Base-by-base conservation (phyloP, 2,797 vertebrate species). In the Danio albolineatus region DNA sequence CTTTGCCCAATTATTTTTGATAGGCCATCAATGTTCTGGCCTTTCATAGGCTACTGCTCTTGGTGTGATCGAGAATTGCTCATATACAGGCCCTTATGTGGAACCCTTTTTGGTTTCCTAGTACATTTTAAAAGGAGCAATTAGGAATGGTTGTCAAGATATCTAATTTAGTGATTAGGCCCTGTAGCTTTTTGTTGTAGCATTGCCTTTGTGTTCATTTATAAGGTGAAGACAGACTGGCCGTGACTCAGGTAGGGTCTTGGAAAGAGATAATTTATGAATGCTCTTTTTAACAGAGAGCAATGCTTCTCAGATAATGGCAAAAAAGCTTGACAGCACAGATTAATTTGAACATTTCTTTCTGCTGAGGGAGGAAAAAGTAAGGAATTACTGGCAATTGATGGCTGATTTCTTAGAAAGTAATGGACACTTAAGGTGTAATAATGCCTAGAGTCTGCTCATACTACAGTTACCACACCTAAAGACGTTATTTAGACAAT, bases 111-210 rank as follows among this genome's bases (percentile, higher is more conserved):
- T 76, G 46, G 14, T 48, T 67, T 59, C 13, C 5, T 16, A 28
- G 49, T 8, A 44, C 51, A 51, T 77, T 28, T 39, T 8, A 54
- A 54, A 81, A 64, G 38, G 56, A 81, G 43, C 70, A 78, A 86
- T 82, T 78, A 59, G 13, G 53, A 14, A 48, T 70, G 74, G 61
- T 62, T 75, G 69, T 72, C 54, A 78, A 77, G 67, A 57, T 82
- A 49, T 57, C 44, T 74, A 83, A 83, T 83, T 67, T 78, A 84
- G 49, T 62, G 51, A 83, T 84, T 85, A 74, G 67, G 56, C 44
- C 43, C 44, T 69, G 14, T 56, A 57, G 61, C 44, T 76, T 72
- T 78, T 51, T 73, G n/a, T 57, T 73, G 14, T 69, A 10, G 41
- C 10, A 14, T 69, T 54, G 67, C 39, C 16, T 10, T 71, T 78